Conservation (phyloP, 2,888 invertebrate genomes). For the Eristalinus sepulchralis region DNA sequence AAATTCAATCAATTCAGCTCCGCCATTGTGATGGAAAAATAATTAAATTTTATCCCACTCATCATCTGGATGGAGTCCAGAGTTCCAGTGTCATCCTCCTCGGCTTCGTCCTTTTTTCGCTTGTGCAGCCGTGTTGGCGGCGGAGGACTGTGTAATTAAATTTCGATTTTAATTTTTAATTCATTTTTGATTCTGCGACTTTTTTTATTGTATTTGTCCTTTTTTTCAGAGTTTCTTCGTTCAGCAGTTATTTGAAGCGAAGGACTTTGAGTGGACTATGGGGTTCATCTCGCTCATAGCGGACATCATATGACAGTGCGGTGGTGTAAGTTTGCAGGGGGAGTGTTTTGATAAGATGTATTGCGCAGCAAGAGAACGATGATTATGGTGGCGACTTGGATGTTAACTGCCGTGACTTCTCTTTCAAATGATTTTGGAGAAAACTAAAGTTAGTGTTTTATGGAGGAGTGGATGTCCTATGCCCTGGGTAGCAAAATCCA, state of each 20-base stretch:
- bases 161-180: slow-evolving; percentile 33
- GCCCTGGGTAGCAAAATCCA: no score
- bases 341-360: background rate
- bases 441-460: no score
- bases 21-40: slow-evolving; percentile 70
- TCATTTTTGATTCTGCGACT: slow-evolving; percentile 20
- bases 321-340: background rate
- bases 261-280: background rate
- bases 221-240: background rate
- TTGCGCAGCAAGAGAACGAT: no score
- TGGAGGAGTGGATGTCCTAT: no score
- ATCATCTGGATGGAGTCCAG: slow-evolving; percentile 48
- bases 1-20: slow-evolving; percentile 67
- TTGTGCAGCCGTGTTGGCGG: background rate
- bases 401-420: no score
- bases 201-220: background rate
- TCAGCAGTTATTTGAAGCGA: background rate
- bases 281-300: background rate
- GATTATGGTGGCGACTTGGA: no score
- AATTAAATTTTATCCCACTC: slow-evolving; percentile 67
- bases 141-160: slow-evolving; percentile 19
- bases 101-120: slow-evolving; percentile 1
- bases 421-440: no score
- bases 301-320: background rate
- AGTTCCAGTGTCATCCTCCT: slow-evolving; percentile 6